Conservation (phyloP, 2,797 vertebrate genomes). For the Aphelocoma californica region DNA sequence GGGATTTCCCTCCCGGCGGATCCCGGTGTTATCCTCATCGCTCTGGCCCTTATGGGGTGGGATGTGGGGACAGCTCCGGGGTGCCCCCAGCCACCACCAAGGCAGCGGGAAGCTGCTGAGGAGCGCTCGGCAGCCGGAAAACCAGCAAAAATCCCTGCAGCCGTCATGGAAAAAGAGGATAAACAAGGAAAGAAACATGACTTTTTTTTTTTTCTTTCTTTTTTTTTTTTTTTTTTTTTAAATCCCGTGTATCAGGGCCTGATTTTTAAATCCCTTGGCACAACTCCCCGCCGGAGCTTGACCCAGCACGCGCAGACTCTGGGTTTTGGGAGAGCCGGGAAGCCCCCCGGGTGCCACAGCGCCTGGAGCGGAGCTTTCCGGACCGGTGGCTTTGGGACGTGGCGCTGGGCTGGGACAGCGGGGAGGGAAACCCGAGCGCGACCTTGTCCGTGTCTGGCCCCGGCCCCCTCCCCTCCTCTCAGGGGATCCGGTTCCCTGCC, state of each 20-base stretch:
- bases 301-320: not conserved
- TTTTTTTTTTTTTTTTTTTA: not conserved
- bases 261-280: constrained; percentile 27
- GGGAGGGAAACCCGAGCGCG: not conserved
- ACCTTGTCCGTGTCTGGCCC: not conserved
- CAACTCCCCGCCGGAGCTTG: not conserved
- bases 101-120: not conserved
- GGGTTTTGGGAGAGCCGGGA: not conserved
- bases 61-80: not conserved
- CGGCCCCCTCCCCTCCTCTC: not conserved
- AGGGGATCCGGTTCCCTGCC: not conserved
- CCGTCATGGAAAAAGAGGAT: constrained; percentile 59
- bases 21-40: accelerated
- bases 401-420: not conserved
- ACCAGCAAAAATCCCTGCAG: not conserved
- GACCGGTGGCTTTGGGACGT: not conserved
- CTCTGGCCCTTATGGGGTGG: not conserved
- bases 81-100: not conserved
- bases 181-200: constrained; percentile 35
- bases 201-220: not conserved
- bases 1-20: not conserved
- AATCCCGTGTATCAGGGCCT: not conserved
- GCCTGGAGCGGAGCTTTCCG: not conserved
- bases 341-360: not conserved
- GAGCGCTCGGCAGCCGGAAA: not conserved